These are phyloP conservation scores for Drosophila eugracilis DNA, from an alignment of 1,140 invertebrate genomes.

Conservation along the genomic window DNA sequence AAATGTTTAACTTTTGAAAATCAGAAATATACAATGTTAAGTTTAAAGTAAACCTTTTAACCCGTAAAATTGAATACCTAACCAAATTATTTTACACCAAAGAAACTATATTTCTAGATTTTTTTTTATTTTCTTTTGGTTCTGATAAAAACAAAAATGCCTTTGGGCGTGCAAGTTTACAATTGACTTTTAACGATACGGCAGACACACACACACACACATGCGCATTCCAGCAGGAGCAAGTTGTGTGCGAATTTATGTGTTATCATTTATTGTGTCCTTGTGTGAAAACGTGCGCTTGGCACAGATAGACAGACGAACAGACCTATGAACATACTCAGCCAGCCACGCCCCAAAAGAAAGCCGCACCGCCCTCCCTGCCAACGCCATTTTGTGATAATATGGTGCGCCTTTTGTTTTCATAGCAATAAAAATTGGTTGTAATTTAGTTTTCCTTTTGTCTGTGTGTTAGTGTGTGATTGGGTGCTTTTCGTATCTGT, in stretches of 20 bases:
- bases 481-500: constrained; percentile 24
- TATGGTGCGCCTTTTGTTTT: constrained; percentile 81
- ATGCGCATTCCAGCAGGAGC: constrained; percentile 7
- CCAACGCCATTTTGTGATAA: constrained; percentile 77
- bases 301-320: constrained; percentile 26
- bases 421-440: constrained; percentile 81
- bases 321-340: constrained; percentile 25
- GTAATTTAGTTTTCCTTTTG: constrained; percentile 68
- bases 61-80: too few relatives aligned
- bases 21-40: too few relatives aligned
- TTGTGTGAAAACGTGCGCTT: constrained; percentile 74
- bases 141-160: too few relatives aligned
- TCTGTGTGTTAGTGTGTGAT: constrained; percentile 5
- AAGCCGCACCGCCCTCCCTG: constrained; percentile 20
- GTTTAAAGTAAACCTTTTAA: too few relatives aligned
- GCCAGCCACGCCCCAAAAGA: constrained; percentile 63
- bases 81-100: too few relatives aligned
- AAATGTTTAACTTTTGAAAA: background rate
- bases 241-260: constrained; percentile 72
- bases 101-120: too few relatives aligned
- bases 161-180: constrained; percentile 78
- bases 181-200: constrained; percentile 81
- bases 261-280: constrained; percentile 83
- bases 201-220: constrained; percentile 7
- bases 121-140: too few relatives aligned